A percentile compares a stretch with the other conserved stretches of the same genome.
Evolutionary conservation across 2,113 vertebrate genomes (phyloP).

Genomic region (Pachycephala philippinensis): DNA sequence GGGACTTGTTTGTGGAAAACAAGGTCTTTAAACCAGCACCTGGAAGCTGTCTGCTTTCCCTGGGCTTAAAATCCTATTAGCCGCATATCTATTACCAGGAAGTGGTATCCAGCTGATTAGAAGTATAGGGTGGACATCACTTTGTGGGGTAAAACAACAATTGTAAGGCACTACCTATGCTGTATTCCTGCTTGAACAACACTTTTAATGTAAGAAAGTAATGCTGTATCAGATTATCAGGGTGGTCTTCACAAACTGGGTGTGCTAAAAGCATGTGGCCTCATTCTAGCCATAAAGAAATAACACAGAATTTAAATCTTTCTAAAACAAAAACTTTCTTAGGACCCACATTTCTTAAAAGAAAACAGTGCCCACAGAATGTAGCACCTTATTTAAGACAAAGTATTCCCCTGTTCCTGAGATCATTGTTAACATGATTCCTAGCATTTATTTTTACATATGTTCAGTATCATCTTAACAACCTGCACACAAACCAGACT

Average conservation of each 20-base stretch:
- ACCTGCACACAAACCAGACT: accelerated
- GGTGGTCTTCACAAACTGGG: background rate
- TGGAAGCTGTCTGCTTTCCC: background rate
- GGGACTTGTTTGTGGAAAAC: background rate
- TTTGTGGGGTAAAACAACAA: background rate
- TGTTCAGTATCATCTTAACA: background rate
- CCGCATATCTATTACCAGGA: background rate
- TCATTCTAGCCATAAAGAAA: background rate
- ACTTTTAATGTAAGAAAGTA: background rate
- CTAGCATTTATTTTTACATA: background rate
- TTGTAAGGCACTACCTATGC: background rate
- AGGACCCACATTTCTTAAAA: background rate
- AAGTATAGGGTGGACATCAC: background rate
- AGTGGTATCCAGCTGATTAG: background rate
- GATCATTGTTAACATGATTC: background rate
- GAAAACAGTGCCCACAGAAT: background rate
- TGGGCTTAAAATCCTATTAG: background rate
- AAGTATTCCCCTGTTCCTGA: background rate
- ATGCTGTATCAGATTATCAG: background rate
- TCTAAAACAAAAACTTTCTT: background rate
- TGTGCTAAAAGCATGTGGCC: background rate
- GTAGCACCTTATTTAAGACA: background rate
- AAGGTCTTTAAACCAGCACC: background rate
- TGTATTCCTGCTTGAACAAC: background rate
- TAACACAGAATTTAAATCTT: background rate